Percentiles rank a stretch among this genome's conserved stretches.
Conservation (phyloP, 2,888 invertebrate genomes). For the Dolomedes plantarius region DNA sequence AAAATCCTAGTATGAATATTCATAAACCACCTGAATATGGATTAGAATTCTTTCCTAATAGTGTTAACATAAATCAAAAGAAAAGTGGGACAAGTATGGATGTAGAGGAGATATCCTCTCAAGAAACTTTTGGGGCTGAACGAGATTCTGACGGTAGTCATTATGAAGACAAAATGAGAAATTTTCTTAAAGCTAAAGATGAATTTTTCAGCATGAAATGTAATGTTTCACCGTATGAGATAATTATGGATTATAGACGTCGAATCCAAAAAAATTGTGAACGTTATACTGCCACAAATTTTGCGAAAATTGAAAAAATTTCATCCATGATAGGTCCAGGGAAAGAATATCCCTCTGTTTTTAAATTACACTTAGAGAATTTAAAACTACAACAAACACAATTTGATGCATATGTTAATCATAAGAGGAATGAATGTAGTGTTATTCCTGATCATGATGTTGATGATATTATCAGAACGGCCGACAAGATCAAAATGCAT, state of each 20-base stretch:
- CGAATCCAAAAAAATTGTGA: neutral
- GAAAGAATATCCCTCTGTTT: neutral
- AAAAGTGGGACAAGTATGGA: too few relatives aligned
- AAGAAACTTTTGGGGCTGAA: too few relatives aligned
- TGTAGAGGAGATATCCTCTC: too few relatives aligned
- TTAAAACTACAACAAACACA: neutral
- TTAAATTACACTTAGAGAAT: neutral
- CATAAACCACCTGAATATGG: neutral
- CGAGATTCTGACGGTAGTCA: too few relatives aligned
- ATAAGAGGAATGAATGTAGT: neutral
- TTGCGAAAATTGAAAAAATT: neutral
- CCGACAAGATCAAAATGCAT: constrained; percentile 14
- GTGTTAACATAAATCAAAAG: neutral
- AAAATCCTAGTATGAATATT: neutral
- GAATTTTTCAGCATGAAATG: neutral
- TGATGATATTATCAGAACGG: constrained; percentile 22
- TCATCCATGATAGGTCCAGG: neutral
- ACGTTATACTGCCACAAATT: neutral
- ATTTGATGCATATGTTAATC: neutral
- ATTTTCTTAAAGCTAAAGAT: neutral
- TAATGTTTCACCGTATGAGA: neutral
- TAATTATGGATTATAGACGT: neutral
- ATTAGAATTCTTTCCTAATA: neutral
- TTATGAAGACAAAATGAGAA: too few relatives aligned
- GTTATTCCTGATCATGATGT: neutral